Evolutionary conservation across 1,140 invertebrate species (phyloP).

Genomic region (Oncopeltus fasciatus): DNA sequence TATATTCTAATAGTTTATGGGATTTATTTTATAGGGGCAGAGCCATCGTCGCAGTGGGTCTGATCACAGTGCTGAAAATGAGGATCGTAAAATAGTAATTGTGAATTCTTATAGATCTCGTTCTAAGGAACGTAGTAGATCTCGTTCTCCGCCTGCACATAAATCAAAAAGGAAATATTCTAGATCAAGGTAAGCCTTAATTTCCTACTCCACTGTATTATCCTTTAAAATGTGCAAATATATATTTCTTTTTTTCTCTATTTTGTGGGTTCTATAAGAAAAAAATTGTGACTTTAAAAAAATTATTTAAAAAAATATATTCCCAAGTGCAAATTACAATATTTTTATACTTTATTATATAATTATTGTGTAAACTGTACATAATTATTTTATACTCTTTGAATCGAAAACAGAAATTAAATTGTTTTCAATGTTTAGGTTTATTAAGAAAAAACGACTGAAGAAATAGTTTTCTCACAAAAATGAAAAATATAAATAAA

Average conservation of each 20-base stretch:
- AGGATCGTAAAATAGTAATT: neutral
- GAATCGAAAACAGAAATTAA: neutral
- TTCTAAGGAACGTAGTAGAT: neutral
- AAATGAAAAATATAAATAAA: no score
- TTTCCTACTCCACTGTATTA: neutral
- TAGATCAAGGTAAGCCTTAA: neutral
- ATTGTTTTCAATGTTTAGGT: neutral
- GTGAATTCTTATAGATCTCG: neutral
- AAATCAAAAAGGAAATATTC: neutral
- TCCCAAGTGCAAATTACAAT: neutral
- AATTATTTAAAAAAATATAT: no score
- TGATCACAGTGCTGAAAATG: neutral
- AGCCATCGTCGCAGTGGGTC: neutral
- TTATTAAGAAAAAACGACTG: constrained; percentile 1
- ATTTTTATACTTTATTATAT: neutral
- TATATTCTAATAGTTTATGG: no score
- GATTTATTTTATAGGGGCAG: neutral
- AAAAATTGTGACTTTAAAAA: neutral
- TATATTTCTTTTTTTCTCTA: neutral
- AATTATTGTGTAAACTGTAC: neutral
- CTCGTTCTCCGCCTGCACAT: neutral
- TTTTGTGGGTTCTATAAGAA: neutral
- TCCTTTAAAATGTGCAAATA: neutral
- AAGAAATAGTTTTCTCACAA: no score
- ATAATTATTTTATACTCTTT: neutral